Evolutionary conservation across 2,888 invertebrate genomes (phyloP), one percentile per base, ranked within the genome.

Genomic region (Phlogophora meticulosa): DNA sequence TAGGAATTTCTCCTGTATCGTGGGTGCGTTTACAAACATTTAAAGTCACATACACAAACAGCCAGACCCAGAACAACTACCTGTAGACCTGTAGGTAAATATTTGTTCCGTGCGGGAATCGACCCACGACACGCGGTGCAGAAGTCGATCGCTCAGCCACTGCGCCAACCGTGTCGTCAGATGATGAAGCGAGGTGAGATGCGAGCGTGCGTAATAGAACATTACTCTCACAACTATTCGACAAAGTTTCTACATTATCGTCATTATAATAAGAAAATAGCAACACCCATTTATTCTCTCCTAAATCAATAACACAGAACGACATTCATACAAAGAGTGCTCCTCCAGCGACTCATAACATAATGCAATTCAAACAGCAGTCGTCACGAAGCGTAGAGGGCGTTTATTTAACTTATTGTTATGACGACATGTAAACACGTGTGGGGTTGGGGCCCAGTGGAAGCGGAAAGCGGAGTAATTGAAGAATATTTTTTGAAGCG

Each of bases 351-450:
- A 66, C 72, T 78, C 78, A 69, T 78, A 72, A 78, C 76, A 82
- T 80, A 82, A 85, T 83, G 80, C 84, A 80, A 80, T 78, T 65
- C 81, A 78, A 80, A 83, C 81, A 81, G 77, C 78, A 78, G 82
- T 80, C 80, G 70, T 78, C 84, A 80, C 77, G 78, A 72, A 74
- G 76, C 81, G 62, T 71, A 72, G 63, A 80, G 78, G 79, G 81
- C 80, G 85, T 84, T 86, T 78, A 79, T 84, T 81, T 83, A 85
- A 83, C 83, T 85, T 81, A 87, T 80, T 85, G 86, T 84, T 85
- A 86, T 80, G 73, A 73, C 74, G 62, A 51, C 72, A 76, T 72
- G 73, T 83, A 79, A 86, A 82, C 85, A 86, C 78, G 66, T 75
- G 65, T 75, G 67, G 62, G 78, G 80, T 72, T 4, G 5, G 75